A percentile compares a stretch with the other conserved stretches of the same genome.
These are phyloP conservation scores for Collichthys lucidus DNA, from an alignment of 2,113 vertebrate genomes.

Conservation along the genomic window DNA sequence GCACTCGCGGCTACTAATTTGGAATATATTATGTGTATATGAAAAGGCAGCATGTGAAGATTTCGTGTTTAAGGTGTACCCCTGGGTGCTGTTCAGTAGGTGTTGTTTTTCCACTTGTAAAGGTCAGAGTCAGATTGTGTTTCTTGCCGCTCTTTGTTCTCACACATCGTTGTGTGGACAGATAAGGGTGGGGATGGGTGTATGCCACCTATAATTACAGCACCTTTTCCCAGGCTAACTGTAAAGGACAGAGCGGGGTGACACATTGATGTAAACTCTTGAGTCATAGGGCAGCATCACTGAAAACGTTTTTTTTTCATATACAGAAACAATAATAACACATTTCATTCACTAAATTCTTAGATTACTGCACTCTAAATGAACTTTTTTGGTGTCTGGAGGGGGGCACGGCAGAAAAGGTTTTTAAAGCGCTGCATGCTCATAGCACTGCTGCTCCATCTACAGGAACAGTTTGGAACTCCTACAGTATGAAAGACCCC, in stretches of 20 bases:
- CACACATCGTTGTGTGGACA: constrained; percentile 16
- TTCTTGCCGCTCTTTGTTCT: constrained; percentile 68
- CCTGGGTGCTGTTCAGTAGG: constrained; percentile 30
- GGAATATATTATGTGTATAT: neutral
- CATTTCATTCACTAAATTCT: neutral
- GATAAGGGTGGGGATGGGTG: constrained; percentile 58
- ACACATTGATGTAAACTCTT: neutral
- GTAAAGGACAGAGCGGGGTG: constrained; percentile 1
- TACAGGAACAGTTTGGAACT: constrained; percentile 21
- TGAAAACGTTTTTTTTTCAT: neutral
- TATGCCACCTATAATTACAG: constrained; percentile 56
- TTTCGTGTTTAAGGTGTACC: neutral
- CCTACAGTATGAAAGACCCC: neutral
- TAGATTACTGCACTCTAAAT: neutral
- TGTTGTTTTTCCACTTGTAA: constrained; percentile 55
- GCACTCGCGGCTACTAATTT: neutral
- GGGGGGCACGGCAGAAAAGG: too few species aligned
- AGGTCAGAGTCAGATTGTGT: constrained; percentile 70
- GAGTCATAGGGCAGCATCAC: neutral
- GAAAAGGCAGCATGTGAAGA: constrained; percentile 11
- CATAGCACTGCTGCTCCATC: constrained; percentile 24
- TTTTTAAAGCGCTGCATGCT: too few species aligned
- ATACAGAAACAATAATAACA: neutral
- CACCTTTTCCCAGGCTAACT: constrained; percentile 58
- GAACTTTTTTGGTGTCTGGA: too few species aligned